Evolutionary conservation across 2,888 invertebrate genomes (phyloP).

Genomic region (Gasteruption jaculator): DNA sequence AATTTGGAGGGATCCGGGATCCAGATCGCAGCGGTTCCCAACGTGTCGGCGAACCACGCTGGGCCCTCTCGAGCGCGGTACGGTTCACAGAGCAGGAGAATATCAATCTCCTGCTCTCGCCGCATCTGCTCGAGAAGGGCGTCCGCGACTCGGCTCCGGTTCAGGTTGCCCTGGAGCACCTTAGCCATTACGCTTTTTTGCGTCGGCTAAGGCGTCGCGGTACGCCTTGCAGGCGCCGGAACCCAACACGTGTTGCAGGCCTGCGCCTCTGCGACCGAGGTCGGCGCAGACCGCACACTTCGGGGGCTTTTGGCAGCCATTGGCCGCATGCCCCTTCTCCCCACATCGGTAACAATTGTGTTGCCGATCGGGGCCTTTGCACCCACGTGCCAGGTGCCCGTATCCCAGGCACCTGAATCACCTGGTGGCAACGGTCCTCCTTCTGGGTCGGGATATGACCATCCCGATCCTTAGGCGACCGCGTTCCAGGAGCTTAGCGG

Average conservation of each 20-base stretch:
- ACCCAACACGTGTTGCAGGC: no score
- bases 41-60: slow-evolving; percentile 16
- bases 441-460: slow-evolving; percentile 1
- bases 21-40: slow-evolving; percentile 23
- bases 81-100: slow-evolving; percentile 24
- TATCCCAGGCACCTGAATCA: slow-evolving; percentile 10
- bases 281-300: slow-evolving; percentile 15
- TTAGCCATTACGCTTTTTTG: no score
- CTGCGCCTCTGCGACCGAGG: slow-evolving; percentile 10
- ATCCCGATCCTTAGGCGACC: slow-evolving; percentile 4
- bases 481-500: neutral
- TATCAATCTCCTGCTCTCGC: slow-evolving; percentile 11
- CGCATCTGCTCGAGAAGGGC: slow-evolving; percentile 14
- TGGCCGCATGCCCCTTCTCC: slow-evolving; percentile 11
- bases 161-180: slow-evolving; percentile 21
- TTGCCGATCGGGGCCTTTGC: slow-evolving; percentile 9
- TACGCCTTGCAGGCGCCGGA: slow-evolving; percentile 1
- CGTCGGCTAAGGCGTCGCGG: no score
- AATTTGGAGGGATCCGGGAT: slow-evolving; percentile 3
- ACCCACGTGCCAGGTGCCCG: neutral
- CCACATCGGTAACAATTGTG: slow-evolving; percentile 16
- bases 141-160: slow-evolving; percentile 17
- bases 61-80: slow-evolving; percentile 13
- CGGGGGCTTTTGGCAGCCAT: slow-evolving; percentile 5
- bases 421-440: neutral